These are phyloP conservation scores for Boloria selene DNA, from an alignment of 2,888 invertebrate species.

Conservation along the genomic window DNA sequence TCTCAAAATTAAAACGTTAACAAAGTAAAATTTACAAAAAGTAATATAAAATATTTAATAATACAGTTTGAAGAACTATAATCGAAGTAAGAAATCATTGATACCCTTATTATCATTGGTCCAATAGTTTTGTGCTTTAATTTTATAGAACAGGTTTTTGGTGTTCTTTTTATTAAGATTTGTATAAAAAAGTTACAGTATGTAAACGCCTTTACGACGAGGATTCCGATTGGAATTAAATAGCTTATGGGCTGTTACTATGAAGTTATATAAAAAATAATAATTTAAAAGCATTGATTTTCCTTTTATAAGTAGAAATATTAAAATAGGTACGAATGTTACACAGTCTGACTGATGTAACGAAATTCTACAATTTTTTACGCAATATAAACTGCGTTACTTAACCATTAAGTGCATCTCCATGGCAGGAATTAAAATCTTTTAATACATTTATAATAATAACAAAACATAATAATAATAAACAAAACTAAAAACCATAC, in stretches of 20 bases:
- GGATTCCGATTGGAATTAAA: too few species aligned
- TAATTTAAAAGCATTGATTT: background rate
- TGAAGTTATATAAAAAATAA: too few species aligned
- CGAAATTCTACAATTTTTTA: background rate
- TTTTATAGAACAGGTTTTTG: too few species aligned
- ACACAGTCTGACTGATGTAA: background rate
- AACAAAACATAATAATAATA: constrained; percentile 2
- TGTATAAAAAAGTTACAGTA: too few species aligned
- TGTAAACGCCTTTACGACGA: too few species aligned
- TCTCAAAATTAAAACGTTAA: too few species aligned
- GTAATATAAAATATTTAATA: too few species aligned
- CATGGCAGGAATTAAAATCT: constrained; percentile 11
- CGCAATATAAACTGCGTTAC: background rate
- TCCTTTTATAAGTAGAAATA: background rate
- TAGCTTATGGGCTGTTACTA: too few species aligned
- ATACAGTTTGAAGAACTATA: background rate
- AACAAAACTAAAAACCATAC: background rate
- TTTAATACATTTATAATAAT: background rate
- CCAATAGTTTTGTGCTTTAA: constrained; percentile 19
- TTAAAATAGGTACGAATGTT: background rate
- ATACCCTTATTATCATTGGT: constrained; percentile 1
- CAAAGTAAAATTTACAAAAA: too few species aligned
- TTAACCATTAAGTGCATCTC: background rate
- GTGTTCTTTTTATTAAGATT: too few species aligned
- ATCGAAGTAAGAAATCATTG: background rate